phyloP scores from a whole-genome alignment of 2,113 vertebrate species.

The Phyllopteryx taeniolatus region DNA sequence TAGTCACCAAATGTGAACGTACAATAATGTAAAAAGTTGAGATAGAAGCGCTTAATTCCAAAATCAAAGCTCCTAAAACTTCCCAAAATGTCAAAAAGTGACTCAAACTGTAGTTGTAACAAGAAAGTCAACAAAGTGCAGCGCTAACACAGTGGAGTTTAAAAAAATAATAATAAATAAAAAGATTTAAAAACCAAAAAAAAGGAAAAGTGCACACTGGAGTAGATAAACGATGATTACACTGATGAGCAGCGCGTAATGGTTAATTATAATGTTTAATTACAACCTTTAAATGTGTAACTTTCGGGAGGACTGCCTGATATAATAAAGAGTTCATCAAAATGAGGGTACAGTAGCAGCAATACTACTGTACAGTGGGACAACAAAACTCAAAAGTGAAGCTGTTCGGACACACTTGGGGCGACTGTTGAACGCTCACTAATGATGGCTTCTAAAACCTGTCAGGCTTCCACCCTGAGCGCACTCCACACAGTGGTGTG shows the following conservation, averaged over 20 bases:
- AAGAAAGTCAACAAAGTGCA: too few relatives aligned
- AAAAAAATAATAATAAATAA: too few relatives aligned
- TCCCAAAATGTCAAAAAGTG: not conserved
- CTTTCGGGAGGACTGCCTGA: not conserved
- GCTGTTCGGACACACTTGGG: conserved; percentile 28
- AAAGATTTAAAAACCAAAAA: too few relatives aligned
- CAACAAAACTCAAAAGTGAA: conserved; percentile 3
- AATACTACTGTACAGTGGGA: not conserved
- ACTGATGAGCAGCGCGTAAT: not conserved
- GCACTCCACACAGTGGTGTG: conserved; percentile 44
- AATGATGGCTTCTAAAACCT: conserved; percentile 55
- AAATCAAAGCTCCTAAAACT: not conserved
- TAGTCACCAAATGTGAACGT: not conserved
- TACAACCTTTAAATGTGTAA: not conserved
- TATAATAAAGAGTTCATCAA: not conserved
- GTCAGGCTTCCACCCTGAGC: conserved; percentile 35
- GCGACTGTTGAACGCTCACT: conserved; percentile 45
- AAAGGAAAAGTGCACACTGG: too few relatives aligned
- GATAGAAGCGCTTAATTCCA: not conserved
- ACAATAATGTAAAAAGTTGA: not conserved
- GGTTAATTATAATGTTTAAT: not conserved
- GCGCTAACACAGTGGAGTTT: too few relatives aligned
- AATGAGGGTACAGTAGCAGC: not conserved
- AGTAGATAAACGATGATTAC: too few relatives aligned
- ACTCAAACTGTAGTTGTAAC: too few relatives aligned